phyloP scores from a whole-genome alignment of 2,797 vertebrate genomes.

The Eurystomus glaucurus region DNA sequence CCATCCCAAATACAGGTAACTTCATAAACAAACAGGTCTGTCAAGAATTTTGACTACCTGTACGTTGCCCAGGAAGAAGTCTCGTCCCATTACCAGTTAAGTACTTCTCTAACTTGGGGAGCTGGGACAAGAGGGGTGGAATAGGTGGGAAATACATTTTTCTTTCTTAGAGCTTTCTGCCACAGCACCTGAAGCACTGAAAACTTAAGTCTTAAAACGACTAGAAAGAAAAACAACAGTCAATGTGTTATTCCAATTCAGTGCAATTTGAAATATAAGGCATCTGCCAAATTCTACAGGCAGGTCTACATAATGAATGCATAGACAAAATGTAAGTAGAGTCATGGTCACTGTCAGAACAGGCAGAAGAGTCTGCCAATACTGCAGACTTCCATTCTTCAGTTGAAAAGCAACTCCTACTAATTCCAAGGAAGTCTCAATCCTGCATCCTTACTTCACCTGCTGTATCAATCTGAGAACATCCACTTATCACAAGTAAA shows the following conservation, averaged over 20 bases:
- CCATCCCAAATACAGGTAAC: not conserved
- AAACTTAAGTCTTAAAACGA: slow-evolving; percentile 3
- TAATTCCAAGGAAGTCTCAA: not conserved
- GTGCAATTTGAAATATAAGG: not conserved
- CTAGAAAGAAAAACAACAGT: slow-evolving; percentile 23
- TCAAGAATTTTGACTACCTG: not conserved
- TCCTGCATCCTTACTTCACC: not conserved
- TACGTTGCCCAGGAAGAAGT: not conserved
- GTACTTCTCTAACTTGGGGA: not conserved
- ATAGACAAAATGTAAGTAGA: not conserved
- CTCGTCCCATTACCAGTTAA: not conserved
- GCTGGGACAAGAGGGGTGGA: too few relatives aligned
- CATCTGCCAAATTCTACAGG: not conserved
- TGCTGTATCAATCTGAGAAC: not conserved
- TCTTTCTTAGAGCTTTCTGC: not conserved
- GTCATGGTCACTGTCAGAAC: not conserved
- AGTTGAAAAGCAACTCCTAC: not conserved
- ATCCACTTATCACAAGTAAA: not conserved
- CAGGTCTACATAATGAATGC: not conserved
- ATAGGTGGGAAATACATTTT: not conserved
- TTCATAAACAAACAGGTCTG: not conserved
- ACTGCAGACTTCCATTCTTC: not conserved
- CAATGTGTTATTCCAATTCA: slow-evolving; percentile 15
- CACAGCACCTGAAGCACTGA: not conserved
- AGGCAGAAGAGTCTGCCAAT: not conserved